Conservation (phyloP, 1,140 invertebrate genomes). For the Condylostylus longicornis region DNA sequence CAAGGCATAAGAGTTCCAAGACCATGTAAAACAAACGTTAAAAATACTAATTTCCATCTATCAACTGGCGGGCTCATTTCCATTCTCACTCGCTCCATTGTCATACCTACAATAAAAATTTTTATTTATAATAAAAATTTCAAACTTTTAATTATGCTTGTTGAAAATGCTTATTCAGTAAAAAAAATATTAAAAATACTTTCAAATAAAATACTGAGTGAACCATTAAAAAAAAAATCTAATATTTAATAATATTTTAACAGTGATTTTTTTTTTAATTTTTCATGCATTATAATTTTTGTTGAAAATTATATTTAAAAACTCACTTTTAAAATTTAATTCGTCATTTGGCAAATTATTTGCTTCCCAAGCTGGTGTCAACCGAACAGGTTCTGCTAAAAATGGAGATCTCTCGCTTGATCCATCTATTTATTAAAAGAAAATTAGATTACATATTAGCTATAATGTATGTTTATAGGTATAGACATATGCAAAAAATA, state of each 20-base stretch:
- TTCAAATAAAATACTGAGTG: no score
- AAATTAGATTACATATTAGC: no score
- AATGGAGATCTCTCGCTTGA: constrained; percentile 4
- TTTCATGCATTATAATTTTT: neutral
- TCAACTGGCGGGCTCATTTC: constrained; percentile 65
- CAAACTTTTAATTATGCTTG: no score
- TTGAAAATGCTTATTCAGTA: no score
- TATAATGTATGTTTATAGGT: no score
- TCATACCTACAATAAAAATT: constrained; percentile 37
- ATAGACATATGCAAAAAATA: no score
- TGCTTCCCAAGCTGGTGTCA: constrained; percentile 76
- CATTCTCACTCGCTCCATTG: constrained; percentile 52
- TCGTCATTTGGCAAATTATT: constrained; percentile 68
- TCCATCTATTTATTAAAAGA: no score
- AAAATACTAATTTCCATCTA: constrained; percentile 69
- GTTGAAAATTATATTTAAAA: neutral
- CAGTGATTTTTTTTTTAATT: neutral
- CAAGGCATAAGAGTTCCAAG: constrained; percentile 91
- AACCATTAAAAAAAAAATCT: no score
- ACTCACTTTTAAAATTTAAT: constrained; percentile 55
- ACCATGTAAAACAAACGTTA: constrained; percentile 89
- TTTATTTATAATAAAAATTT: neutral
- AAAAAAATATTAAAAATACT: no score
- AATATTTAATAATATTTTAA: no score
- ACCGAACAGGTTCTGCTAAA: constrained; percentile 53